Evolutionary conservation across 1,140 invertebrate species (phyloP).

Genomic region (Drosophila ercepeae): DNA sequence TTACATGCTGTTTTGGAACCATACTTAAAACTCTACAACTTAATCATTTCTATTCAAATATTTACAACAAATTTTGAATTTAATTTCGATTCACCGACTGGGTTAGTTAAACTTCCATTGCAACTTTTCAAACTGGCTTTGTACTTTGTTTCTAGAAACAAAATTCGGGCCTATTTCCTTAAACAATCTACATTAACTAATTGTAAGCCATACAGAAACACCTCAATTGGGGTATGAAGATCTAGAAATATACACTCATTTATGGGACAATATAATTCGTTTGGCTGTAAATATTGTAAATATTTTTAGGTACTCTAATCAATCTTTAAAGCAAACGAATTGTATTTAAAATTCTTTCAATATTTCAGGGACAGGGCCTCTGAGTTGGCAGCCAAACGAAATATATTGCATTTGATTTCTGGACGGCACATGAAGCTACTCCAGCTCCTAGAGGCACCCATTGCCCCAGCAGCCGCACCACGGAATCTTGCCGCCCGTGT

Average conservation of each 20-base stretch:
- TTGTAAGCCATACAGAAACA: slow-evolving; percentile 30
- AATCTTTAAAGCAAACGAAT: too few relatives aligned
- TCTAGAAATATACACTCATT: slow-evolving; percentile 35
- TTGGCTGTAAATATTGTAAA: too few relatives aligned
- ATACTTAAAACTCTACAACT: slow-evolving; percentile 30
- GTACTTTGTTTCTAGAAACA: slow-evolving; percentile 35
- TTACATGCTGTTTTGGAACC: slow-evolving; percentile 9
- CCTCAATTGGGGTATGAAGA: slow-evolving; percentile 1
- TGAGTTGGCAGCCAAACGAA: slow-evolving; percentile 15
- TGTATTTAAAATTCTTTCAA: too few relatives aligned
- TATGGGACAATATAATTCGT: slow-evolving; percentile 15
- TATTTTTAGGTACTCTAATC: too few relatives aligned
- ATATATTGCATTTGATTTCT: slow-evolving; percentile 16
- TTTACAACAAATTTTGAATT: slow-evolving; percentile 25
- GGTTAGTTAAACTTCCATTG: slow-evolving; percentile 12
- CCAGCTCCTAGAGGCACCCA: slow-evolving; percentile 86
- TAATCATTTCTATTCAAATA: slow-evolving; percentile 19
- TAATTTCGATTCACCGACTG: neutral
- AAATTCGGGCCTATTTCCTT: slow-evolving; percentile 13
- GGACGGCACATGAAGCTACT: slow-evolving; percentile 30
- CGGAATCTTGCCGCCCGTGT: slow-evolving; percentile 88
- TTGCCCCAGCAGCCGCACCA: slow-evolving; percentile 96
- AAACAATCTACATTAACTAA: slow-evolving; percentile 30
- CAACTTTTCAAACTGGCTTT: slow-evolving; percentile 25
- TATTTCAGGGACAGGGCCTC: neutral